Evolutionary conservation across 2,113 vertebrate genomes (phyloP), one percentile per base, ranked within the genome.

Genomic region (Opisthocomus hoazin): DNA sequence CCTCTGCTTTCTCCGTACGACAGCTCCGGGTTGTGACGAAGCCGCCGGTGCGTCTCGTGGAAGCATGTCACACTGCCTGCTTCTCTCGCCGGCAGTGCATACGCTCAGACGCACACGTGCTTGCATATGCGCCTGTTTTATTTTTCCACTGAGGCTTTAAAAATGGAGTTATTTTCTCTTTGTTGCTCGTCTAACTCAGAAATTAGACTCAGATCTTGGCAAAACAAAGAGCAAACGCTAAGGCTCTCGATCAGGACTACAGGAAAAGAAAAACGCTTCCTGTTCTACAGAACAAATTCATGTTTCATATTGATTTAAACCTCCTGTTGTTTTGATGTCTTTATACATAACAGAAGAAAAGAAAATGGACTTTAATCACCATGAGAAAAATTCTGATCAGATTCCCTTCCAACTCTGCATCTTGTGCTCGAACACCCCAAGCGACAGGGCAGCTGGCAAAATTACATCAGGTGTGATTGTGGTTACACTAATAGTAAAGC

Each of bases 191-290:
- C 14, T 68, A 66, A 74, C 66, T 92, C 39, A 90, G 58, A 93
- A 93, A 80, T 92, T 58, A 50, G 61, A 68, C 41, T 68, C 46
- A 84, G n/a, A 77, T 92, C 68, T 85, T 74, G 19, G 46, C 58
- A 88, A 83, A 93, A 73, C 9, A 45, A 80, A 83, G 19, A 16
- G 21, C 21, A 87, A 93, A 84, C 10, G 18, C 48, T 66, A 82
- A 75, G 34, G 37, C 39, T 65, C 66, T 85, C 37, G 3, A 60
- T 39, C 50, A 74, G 63, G 14, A 73, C 61, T 50, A 27, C 4
- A 86, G 37, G 24, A 75, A 94, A 80, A 82, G 34, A 80, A 65
- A 77, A 90, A 74, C 11, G 18, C 11, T 89, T 86, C 45, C 78
- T 65, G 54, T 65, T 92, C 39, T 50, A 81, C 66, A 66, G 22